A percentile compares a stretch with the other conserved stretches of the same genome.
These are phyloP conservation scores for Crotalus viridis DNA, from an alignment of 2,113 vertebrate species.

Conservation along the genomic window DNA sequence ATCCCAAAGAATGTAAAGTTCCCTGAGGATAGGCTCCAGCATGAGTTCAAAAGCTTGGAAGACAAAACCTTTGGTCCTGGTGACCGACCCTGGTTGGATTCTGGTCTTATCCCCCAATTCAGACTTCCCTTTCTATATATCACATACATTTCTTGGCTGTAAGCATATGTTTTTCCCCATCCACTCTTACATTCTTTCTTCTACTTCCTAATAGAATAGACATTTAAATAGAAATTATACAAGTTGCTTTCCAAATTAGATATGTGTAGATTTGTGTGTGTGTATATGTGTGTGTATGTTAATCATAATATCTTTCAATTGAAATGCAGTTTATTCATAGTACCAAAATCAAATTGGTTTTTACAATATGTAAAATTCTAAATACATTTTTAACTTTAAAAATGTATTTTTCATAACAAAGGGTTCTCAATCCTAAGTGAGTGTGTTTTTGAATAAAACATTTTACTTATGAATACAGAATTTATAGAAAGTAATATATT, in stretches of 20 bases:
- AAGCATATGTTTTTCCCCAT: not conserved
- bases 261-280: not conserved
- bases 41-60: too few species aligned
- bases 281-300: not conserved
- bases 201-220: not conserved
- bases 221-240: not conserved
- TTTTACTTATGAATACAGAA: not conserved
- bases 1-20: too few species aligned
- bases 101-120: not conserved
- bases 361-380: not conserved
- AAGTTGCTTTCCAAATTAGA: not conserved
- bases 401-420: not conserved
- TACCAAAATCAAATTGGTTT: not conserved
- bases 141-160: not conserved
- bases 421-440: not conserved
- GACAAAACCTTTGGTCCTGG: too few species aligned
- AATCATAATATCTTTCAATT: not conserved
- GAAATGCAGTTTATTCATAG: not conserved
- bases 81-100: too few species aligned
- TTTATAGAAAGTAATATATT: not conserved
- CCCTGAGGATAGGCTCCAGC: too few species aligned
- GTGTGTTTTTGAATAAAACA: not conserved
- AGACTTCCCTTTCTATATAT: not conserved
- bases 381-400: not conserved
- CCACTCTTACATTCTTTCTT: not conserved